Conservation (phyloP, 2,797 vertebrate genomes). For the Meda fulgida region DNA sequence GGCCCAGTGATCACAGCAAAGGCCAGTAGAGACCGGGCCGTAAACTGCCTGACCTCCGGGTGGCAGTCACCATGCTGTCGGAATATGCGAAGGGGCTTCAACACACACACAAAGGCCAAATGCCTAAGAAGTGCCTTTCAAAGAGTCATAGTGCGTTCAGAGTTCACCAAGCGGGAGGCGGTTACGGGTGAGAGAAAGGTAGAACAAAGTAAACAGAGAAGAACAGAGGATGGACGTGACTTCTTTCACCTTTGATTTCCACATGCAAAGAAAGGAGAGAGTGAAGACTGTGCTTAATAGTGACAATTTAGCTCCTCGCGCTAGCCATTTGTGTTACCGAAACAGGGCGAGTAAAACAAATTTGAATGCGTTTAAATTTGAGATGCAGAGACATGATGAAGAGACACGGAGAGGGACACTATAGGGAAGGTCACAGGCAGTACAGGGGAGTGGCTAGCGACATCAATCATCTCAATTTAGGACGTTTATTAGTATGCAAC, state of each 20-base stretch:
- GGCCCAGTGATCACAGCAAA: conserved; percentile 51
- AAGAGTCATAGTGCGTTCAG: conserved; percentile 76
- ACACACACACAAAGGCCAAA: conserved; percentile 60
- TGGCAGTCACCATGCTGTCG: conserved; percentile 59
- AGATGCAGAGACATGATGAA: conserved; percentile 41
- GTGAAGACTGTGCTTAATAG: conserved; percentile 12
- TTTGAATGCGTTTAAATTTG: conserved; percentile 55
- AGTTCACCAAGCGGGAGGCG: conserved; percentile 74
- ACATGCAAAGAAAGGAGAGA: conserved; percentile 39
- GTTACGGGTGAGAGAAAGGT: conserved; percentile 68
- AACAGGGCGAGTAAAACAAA: conserved; percentile 29
- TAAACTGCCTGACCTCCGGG: conserved; percentile 69
- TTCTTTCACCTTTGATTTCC: conserved; percentile 59
- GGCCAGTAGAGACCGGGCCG: conserved; percentile 59
- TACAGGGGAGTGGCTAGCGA: conserved; percentile 58
- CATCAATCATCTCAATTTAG: conserved; percentile 64
- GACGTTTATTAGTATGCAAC: conserved; percentile 62
- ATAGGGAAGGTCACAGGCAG: conserved; percentile 58
- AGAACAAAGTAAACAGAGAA: conserved; percentile 63
- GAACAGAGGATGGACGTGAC: conserved; percentile 69
- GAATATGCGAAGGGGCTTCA: conserved; percentile 54
- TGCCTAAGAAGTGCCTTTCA: conserved; percentile 69
- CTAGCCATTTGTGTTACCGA: conserved; percentile 25
- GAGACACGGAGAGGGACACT: conserved; percentile 49
- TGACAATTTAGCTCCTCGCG: conserved; percentile 46